Conservation (phyloP, 2,888 invertebrate genomes). For the Diarsia brunnea region DNA sequence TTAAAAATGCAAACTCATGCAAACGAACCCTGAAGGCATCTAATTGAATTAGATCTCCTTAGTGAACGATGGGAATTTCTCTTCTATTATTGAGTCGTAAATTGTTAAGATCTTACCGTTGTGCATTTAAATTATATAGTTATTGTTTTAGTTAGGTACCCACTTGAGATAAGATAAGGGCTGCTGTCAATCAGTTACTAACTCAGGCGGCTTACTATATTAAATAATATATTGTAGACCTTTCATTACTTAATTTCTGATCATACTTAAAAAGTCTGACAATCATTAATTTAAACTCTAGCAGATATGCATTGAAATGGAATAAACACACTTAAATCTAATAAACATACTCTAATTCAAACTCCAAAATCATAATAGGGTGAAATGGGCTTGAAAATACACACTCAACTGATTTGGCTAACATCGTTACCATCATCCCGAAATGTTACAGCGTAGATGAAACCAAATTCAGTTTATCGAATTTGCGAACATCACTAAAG, state of each 20-base stretch:
- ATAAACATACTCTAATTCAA: not conserved
- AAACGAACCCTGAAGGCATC: constrained; percentile 86
- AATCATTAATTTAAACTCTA: not conserved
- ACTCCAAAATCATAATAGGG: not conserved
- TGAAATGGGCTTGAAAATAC: not conserved
- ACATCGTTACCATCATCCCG: not conserved
- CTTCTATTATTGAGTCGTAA: constrained; percentile 83
- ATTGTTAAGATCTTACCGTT: constrained; percentile 83
- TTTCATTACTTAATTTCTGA: not conserved
- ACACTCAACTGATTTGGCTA: not conserved
- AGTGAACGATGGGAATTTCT: constrained; percentile 83
- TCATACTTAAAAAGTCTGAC: not conserved
- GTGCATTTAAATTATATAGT: constrained; percentile 81
- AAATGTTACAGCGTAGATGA: not conserved
- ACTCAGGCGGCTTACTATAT: not conserved
- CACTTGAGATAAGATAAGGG: not conserved
- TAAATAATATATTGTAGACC: not conserved
- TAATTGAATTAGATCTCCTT: constrained; percentile 88
- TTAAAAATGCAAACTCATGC: constrained; percentile 90
- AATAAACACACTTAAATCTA: not conserved
- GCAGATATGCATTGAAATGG: not conserved
- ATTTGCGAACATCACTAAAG: constrained; percentile 35
- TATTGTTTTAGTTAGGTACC: constrained; percentile 69
- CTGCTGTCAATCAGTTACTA: not conserved
- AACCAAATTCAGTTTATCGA: constrained; percentile 17